Evolutionary conservation across 2,888 invertebrate genomes (phyloP).

Genomic region (Endotricha flammealis): DNA sequence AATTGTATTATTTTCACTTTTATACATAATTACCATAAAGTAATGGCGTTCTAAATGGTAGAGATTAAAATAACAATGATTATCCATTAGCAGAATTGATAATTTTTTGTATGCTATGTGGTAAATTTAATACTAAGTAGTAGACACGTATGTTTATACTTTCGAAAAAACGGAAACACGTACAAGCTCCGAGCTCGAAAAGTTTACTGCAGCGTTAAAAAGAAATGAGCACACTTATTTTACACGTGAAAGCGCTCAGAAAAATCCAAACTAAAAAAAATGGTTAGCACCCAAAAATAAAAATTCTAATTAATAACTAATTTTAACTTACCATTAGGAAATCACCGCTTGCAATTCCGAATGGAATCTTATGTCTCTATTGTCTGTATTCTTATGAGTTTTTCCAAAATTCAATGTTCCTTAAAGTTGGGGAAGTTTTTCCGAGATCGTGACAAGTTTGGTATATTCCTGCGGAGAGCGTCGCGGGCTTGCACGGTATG

Average conservation of each 20-base stretch:
- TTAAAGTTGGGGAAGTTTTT: constrained; percentile 30
- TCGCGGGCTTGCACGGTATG: constrained; percentile 41
- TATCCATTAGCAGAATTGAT: too few species aligned
- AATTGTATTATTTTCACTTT: too few species aligned
- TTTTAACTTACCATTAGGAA: constrained; percentile 2
- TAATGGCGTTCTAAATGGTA: too few species aligned
- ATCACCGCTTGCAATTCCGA: not conserved
- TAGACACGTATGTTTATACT: too few species aligned
- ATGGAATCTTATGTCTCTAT: too few species aligned
- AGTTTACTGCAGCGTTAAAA: constrained; percentile 15
- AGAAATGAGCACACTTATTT: constrained; percentile 17
- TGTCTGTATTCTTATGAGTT: too few species aligned
- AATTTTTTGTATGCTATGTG: too few species aligned
- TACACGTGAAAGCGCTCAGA: constrained; percentile 20
- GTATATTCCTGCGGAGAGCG: constrained; percentile 36
- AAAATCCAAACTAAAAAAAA: constrained; percentile 8
- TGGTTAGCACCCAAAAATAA: constrained; percentile 4
- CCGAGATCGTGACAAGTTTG: constrained; percentile 48
- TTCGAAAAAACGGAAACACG: constrained; percentile 11
- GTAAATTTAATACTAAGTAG: too few species aligned
- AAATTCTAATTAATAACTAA: not conserved
- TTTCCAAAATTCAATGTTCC: too few species aligned
- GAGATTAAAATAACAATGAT: too few species aligned
- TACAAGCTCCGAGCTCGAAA: constrained; percentile 8
- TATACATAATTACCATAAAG: too few species aligned